Percentiles rank a stretch among this genome's conserved stretches.
These are phyloP conservation scores for Eudemis profundana DNA, from an alignment of 2,888 invertebrate species.

Conservation along the genomic window DNA sequence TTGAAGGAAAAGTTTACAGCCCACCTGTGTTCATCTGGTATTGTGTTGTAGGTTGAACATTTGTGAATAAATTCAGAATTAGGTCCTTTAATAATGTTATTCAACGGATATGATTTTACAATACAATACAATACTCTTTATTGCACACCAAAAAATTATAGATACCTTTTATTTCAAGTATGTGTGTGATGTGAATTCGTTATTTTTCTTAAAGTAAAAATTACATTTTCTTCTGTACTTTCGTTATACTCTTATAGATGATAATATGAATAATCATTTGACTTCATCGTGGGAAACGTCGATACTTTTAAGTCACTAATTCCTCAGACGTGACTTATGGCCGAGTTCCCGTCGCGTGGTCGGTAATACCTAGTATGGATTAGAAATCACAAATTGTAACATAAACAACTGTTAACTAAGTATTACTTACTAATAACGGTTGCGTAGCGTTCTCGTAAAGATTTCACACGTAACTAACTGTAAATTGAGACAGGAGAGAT, in stretches of 20 bases:
- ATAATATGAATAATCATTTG: neutral
- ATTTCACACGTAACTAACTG: conserved; percentile 25
- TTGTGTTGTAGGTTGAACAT: neutral
- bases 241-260: too few relatives aligned
- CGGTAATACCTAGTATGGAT: conserved; percentile 47
- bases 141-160: too few relatives aligned
- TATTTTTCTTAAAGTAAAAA: too few relatives aligned
- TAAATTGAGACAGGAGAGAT: conserved; percentile 10
- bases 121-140: too few relatives aligned
- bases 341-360: conserved; percentile 43
- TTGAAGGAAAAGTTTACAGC: neutral
- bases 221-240: too few relatives aligned
- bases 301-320: conserved; percentile 34
- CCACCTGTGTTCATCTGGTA: neutral
- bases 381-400: conserved; percentile 50
- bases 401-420: conserved; percentile 46
- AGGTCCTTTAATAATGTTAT: too few relatives aligned
- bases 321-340: conserved; percentile 46
- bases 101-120: too few relatives aligned
- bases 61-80: too few relatives aligned
- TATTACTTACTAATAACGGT: conserved; percentile 41
- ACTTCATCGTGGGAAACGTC: conserved; percentile 25
- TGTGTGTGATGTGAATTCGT: too few relatives aligned
- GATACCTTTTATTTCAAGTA: too few relatives aligned
- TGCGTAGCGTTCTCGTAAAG: conserved; percentile 19